A percentile compares a stretch with the other conserved stretches of the same genome.
phyloP scores from a whole-genome alignment of 2,113 vertebrate genomes.

The Mustelus asterias region DNA sequence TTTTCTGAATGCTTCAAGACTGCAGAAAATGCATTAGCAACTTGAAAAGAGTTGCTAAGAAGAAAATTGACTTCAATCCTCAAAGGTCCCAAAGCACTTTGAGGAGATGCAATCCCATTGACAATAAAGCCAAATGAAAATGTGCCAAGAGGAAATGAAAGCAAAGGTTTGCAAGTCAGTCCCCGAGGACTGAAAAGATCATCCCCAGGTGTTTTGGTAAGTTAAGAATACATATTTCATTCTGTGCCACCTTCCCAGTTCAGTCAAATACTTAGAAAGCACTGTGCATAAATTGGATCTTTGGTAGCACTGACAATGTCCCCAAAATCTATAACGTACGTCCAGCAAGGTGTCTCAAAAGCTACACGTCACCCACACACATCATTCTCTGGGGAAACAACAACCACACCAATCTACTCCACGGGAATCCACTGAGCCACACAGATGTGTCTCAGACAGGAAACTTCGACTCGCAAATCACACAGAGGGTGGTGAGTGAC shows the following conservation, averaged over 20 bases:
- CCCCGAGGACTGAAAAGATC: neutral
- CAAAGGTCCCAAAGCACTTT: constrained; percentile 1
- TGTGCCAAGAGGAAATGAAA: neutral
- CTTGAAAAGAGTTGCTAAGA: neutral
- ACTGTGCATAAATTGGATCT: neutral
- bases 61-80: constrained; percentile 8
- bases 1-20: neutral
- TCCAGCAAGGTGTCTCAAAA: neutral
- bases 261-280: neutral
- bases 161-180: neutral
- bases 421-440: neutral
- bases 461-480: neutral
- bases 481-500: too few species aligned
- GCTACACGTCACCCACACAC: neutral
- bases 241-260: neutral
- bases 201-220: neutral
- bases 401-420: neutral
- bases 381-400: neutral
- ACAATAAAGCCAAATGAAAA: neutral
- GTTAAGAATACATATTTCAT: neutral
- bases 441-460: neutral
- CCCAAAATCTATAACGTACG: neutral
- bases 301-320: neutral
- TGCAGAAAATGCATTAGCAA: constrained; percentile 27
- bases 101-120: neutral